These are phyloP conservation scores for Anaspis maculata DNA, from an alignment of 2,888 invertebrate genomes.

Conservation along the genomic window DNA sequence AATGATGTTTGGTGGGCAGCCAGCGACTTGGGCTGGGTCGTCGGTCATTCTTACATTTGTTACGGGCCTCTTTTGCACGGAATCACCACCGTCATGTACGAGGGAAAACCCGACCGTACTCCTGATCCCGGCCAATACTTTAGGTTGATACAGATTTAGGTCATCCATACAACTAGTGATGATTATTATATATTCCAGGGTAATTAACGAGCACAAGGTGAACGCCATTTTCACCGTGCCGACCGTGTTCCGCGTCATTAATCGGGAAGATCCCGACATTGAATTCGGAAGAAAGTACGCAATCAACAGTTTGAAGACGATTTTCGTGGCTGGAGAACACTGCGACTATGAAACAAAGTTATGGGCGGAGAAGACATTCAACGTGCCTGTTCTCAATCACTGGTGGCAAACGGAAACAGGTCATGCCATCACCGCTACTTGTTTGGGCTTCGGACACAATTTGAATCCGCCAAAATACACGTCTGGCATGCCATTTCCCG, in stretches of 20 bases:
- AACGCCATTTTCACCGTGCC: conserved; percentile 84
- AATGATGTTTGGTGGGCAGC: conserved; percentile 88
- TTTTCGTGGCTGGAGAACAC: conserved; percentile 88
- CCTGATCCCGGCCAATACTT: conserved; percentile 90
- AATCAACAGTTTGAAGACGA: conserved; percentile 57
- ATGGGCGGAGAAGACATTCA: conserved; percentile 65
- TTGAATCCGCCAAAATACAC: conserved; percentile 62
- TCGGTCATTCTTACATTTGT: conserved; percentile 91
- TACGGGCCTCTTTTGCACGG: conserved; percentile 82
- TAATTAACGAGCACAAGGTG: conserved; percentile 81
- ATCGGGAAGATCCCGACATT: conserved; percentile 69
- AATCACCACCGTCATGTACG: conserved; percentile 73
- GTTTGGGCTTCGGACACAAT: conserved; percentile 66
- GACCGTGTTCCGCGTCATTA: conserved; percentile 79
- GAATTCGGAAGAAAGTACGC: conserved; percentile 60
- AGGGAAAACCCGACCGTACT: conserved; percentile 92
- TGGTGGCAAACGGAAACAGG: conserved; percentile 99
- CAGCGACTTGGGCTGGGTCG: conserved; percentile 87
- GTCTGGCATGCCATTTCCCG: conserved; percentile 81
- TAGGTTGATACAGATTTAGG: too few relatives aligned
- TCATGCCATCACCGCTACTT: conserved; percentile 79
- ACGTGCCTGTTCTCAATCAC: conserved; percentile 76
- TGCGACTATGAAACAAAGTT: conserved; percentile 83
- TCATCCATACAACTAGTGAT: too few relatives aligned
- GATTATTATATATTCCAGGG: conserved; percentile 53